Percentiles rank a stretch among this genome's conserved stretches.
phyloP scores from a whole-genome alignment of 1,140 invertebrate genomes.

The Nephila pilipes region DNA sequence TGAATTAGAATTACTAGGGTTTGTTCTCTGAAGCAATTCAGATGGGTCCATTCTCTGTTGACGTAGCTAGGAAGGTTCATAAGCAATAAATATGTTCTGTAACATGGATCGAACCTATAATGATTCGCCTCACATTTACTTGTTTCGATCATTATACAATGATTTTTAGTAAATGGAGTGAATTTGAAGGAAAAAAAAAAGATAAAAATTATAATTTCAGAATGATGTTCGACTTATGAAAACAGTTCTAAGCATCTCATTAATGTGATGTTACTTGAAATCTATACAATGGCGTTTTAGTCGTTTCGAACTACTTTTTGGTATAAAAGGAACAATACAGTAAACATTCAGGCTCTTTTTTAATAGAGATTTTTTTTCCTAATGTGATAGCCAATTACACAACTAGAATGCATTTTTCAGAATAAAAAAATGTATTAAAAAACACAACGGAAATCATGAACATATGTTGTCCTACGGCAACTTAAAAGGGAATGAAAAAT shows the following conservation, averaged over 20 bases:
- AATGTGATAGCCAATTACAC: constrained; percentile 7
- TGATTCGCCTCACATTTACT: too few relatives aligned
- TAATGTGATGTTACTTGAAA: neutral
- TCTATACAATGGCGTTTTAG: neutral
- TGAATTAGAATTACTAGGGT: too few relatives aligned
- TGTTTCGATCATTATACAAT: too few relatives aligned
- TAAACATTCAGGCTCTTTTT: neutral
- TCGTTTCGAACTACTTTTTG: neutral
- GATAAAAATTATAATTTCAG: too few relatives aligned
- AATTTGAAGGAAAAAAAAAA: neutral
- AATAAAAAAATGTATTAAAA: neutral
- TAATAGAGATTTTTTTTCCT: neutral
- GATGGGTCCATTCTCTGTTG: too few relatives aligned
- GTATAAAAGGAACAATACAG: neutral
- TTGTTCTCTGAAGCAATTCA: too few relatives aligned
- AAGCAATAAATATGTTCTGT: too few relatives aligned
- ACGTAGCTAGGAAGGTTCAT: too few relatives aligned
- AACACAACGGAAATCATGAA: neutral
- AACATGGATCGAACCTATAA: too few relatives aligned
- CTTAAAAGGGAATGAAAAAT: neutral
- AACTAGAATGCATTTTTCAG: neutral
- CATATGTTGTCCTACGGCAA: neutral
- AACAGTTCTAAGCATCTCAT: neutral
- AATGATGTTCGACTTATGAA: neutral
- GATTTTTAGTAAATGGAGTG: too few relatives aligned